These are phyloP conservation scores for Pholis gunnellus DNA, from an alignment of 2,113 vertebrate genomes.

Conservation along the genomic window DNA sequence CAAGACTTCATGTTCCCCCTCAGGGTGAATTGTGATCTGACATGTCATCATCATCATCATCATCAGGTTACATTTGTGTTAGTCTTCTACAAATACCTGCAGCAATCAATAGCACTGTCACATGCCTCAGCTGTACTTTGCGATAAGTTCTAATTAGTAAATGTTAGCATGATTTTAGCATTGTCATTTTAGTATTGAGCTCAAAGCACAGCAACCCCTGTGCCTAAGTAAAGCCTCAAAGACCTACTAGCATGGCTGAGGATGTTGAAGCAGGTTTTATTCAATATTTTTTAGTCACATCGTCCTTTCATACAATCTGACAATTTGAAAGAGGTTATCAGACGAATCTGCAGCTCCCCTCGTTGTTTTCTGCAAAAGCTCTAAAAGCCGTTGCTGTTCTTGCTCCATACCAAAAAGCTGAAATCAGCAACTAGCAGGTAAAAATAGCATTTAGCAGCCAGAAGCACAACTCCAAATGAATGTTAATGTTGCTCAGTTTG, in stretches of 20 bases:
- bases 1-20: neutral
- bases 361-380: neutral
- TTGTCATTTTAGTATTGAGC: neutral
- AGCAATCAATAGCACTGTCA: neutral
- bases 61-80: neutral
- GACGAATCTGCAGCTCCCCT: neutral
- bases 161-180: neutral
- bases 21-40: neutral
- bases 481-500: neutral
- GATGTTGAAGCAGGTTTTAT: neutral
- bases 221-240: no score
- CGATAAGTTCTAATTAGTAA: neutral
- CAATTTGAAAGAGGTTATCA: neutral
- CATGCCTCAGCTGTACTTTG: neutral
- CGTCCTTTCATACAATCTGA: neutral
- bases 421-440: no score
- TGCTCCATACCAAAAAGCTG: neutral
- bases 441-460: neutral
- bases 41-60: neutral
- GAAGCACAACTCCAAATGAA: neutral
- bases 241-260: neutral
- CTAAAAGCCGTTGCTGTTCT: neutral
- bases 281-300: neutral
- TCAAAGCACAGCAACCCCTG: no score
- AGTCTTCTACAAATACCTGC: neutral